Evolutionary conservation across 2,797 vertebrate genomes (phyloP).

Genomic region (Notolabrus celidotus): DNA sequence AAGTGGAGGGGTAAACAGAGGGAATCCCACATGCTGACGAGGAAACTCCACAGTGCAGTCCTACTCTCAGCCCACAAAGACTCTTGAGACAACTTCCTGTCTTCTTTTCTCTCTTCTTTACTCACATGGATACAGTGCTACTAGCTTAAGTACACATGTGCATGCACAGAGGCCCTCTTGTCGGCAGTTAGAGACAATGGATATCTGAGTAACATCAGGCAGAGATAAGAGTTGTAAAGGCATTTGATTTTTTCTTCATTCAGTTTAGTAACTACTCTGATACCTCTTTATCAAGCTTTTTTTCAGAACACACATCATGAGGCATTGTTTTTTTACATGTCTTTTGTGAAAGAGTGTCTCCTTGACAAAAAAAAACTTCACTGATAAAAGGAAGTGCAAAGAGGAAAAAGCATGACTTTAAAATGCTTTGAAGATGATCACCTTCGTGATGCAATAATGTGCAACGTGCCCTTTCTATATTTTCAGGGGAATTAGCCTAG

Average conservation of each 20-base stretch:
- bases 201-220: slow-evolving; percentile 32
- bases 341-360: slow-evolving; percentile 36
- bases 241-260: slow-evolving; percentile 45
- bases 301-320: slow-evolving; percentile 45
- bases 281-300: slow-evolving; percentile 36
- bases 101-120: neutral
- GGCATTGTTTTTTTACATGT: slow-evolving; percentile 40
- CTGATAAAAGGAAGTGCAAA: slow-evolving; percentile 18
- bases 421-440: slow-evolving; percentile 61
- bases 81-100: slow-evolving; percentile 31
- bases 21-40: slow-evolving; percentile 80
- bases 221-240: slow-evolving; percentile 38
- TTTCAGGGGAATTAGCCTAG: slow-evolving; percentile 82
- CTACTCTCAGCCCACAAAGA: slow-evolving; percentile 52
- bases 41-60: slow-evolving; percentile 70
- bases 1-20: slow-evolving; percentile 81
- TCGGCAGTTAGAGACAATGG: slow-evolving; percentile 35
- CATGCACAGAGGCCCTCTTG: slow-evolving; percentile 23
- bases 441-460: slow-evolving; percentile 75
- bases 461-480: slow-evolving; percentile 76
- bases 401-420: slow-evolving; percentile 27
- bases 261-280: slow-evolving; percentile 25
- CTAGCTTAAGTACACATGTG: slow-evolving; percentile 30
- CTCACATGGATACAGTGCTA: slow-evolving; percentile 12
- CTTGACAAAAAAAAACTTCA: slow-evolving; percentile 35